A percentile compares a stretch with the other conserved stretches of the same genome.
These are phyloP conservation scores for Sus cebifrons DNA, from an alignment of 2,797 vertebrate species.

Conservation along the genomic window DNA sequence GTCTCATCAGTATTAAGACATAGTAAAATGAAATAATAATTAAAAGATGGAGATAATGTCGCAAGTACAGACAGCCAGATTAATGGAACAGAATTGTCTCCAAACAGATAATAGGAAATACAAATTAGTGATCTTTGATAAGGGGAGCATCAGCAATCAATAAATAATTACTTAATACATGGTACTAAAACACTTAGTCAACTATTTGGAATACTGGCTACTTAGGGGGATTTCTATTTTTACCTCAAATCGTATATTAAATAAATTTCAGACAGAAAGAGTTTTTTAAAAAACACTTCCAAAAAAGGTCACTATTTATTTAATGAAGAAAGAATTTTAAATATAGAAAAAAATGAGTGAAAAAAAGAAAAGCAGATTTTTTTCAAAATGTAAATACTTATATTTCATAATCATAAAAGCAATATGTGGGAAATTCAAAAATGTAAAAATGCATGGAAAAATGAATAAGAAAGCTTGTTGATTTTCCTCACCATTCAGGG, in stretches of 20 bases:
- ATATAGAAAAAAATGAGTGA: not conserved
- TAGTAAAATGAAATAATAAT: slow-evolving; percentile 5
- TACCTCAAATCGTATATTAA: not conserved
- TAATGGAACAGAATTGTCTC: not conserved
- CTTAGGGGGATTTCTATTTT: not conserved
- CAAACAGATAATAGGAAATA: not conserved
- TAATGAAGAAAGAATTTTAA: not conserved
- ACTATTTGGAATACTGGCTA: slow-evolving; percentile 19
- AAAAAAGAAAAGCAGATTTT: not conserved
- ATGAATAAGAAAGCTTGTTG: not conserved
- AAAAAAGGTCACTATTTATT: slow-evolving; percentile 1
- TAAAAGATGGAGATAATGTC: not conserved
- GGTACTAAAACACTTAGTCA: not conserved
- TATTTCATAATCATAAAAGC: slow-evolving; percentile 36
- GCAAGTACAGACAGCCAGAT: not conserved
- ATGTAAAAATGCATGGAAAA: slow-evolving; percentile 54
- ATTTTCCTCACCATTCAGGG: not conserved
- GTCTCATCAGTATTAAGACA: slow-evolving; percentile 19
- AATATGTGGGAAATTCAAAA: slow-evolving; percentile 20
- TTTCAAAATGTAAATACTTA: not conserved
- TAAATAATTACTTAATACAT: not conserved
- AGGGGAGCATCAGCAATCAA: not conserved
- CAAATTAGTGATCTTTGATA: not conserved
- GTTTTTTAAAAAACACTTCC: not conserved
- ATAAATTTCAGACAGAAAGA: slow-evolving; percentile 22